Conservation (phyloP, 1,140 invertebrate genomes). For the Neodiprion pinetum region DNA sequence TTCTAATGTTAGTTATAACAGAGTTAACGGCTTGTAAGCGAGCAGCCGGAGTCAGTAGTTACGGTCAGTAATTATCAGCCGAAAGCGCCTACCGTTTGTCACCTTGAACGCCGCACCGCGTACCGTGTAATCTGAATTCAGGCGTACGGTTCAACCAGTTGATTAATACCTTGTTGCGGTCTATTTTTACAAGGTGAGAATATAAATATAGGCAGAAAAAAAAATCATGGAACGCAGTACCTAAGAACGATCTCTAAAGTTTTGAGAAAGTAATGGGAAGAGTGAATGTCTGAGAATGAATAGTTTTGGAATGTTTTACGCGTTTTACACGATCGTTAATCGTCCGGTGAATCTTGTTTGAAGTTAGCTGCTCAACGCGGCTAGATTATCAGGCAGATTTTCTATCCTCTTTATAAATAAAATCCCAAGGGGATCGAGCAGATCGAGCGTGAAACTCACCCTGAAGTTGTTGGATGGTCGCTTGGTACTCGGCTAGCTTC, state of each 20-base stretch:
- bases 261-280: too few species aligned
- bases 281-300: too few species aligned
- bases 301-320: too few species aligned
- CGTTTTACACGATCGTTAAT: background rate
- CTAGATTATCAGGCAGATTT: too few species aligned
- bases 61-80: background rate
- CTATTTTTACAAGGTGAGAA: too few species aligned
- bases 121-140: background rate
- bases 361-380: background rate
- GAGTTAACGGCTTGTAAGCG: too few species aligned
- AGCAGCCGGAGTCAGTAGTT: background rate
- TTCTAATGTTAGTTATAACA: too few species aligned
- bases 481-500: conserved; percentile 90
- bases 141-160: background rate
- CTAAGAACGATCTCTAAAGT: too few species aligned
- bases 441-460: conserved; percentile 66
- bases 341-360: background rate
- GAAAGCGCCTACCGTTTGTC: background rate
- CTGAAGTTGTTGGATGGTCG: conserved; percentile 88
- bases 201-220: background rate
- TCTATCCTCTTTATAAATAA: background rate
- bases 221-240: background rate
- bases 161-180: too few species aligned
- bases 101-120: background rate
- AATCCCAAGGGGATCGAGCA: background rate